A percentile compares a stretch with the other conserved stretches of the same genome.
Evolutionary conservation across 1,140 invertebrate species (phyloP).

Genomic region (Mya arenaria): DNA sequence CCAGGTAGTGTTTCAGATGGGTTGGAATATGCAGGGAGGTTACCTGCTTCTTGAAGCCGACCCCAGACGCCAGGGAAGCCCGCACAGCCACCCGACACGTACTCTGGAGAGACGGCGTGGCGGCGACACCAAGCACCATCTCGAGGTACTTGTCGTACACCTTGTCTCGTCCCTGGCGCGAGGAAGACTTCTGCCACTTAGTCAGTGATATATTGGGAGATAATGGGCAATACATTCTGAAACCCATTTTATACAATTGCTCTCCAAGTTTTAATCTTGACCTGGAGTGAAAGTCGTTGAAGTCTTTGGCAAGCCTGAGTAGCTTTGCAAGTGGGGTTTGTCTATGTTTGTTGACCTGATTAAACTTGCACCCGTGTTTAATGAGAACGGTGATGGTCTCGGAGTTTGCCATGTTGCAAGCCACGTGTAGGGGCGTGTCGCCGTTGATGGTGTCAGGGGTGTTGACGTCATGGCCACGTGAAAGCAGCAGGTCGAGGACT

Average conservation of each 20-base stretch:
- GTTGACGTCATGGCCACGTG: slow-evolving; percentile 66
- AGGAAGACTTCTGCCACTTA: background rate
- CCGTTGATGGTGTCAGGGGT: slow-evolving; percentile 55
- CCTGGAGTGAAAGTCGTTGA: slow-evolving; percentile 62
- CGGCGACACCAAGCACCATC: slow-evolving; percentile 17
- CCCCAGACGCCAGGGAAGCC: slow-evolving; percentile 12
- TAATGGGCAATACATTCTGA: slow-evolving; percentile 37
- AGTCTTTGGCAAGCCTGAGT: slow-evolving; percentile 57
- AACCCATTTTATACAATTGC: slow-evolving; percentile 61
- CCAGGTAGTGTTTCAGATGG: slow-evolving; percentile 49
- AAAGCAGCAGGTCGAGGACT: slow-evolving; percentile 46
- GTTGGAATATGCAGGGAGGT: slow-evolving; percentile 46
- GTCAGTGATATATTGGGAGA: background rate
- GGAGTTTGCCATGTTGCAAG: slow-evolving; percentile 57
- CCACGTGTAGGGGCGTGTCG: slow-evolving; percentile 68
- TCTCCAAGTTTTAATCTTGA: slow-evolving; percentile 61
- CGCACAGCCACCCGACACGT: slow-evolving; percentile 50
- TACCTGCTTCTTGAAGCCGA: slow-evolving; percentile 8
- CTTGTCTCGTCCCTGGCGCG: slow-evolving; percentile 53
- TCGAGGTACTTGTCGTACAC: slow-evolving; percentile 45
- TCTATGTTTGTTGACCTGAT: slow-evolving; percentile 58
- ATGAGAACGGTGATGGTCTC: slow-evolving; percentile 59
- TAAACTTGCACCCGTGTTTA: slow-evolving; percentile 62
- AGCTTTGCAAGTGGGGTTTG: slow-evolving; percentile 69
- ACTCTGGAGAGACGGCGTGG: slow-evolving; percentile 45